Conservation (phyloP, 2,888 invertebrate genomes). For the Sinopyrophorus schimmeli region DNA sequence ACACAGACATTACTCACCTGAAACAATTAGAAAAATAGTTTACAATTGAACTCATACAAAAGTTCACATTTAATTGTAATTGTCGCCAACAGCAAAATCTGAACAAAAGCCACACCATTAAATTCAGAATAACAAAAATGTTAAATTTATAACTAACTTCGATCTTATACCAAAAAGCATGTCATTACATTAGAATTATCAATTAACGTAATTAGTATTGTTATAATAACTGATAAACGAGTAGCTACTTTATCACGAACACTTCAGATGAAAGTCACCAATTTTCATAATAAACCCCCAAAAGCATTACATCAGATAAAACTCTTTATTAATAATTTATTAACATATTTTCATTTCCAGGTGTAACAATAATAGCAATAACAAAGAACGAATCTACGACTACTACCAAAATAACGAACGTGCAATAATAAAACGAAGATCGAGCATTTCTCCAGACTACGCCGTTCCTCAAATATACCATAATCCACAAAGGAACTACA, state of each 20-base stretch:
- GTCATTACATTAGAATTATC: too few relatives aligned
- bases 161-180: too few relatives aligned
- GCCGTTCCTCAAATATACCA: conserved; percentile 35
- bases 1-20: not conserved
- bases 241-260: too few relatives aligned
- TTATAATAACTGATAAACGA: too few relatives aligned
- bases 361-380: too few relatives aligned
- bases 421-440: conserved; percentile 31
- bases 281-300: not conserved
- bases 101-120: not conserved
- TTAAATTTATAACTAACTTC: not conserved
- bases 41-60: too few relatives aligned
- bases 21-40: not conserved
- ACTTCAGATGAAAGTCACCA: not conserved
- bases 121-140: not conserved
- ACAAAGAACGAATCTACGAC: conserved; percentile 45
- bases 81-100: not conserved
- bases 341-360: conserved; percentile 36
- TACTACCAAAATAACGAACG: conserved; percentile 37
- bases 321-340: too few relatives aligned
- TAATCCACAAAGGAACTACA: conserved; percentile 25
- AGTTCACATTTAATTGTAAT: not conserved
- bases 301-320: not conserved
- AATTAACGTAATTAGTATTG: too few relatives aligned
- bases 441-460: conserved; percentile 40